A percentile compares a stretch with the other conserved stretches of the same genome.
Conservation (phyloP, 2,888 invertebrate genomes). For the Netelia fuscicornis region DNA sequence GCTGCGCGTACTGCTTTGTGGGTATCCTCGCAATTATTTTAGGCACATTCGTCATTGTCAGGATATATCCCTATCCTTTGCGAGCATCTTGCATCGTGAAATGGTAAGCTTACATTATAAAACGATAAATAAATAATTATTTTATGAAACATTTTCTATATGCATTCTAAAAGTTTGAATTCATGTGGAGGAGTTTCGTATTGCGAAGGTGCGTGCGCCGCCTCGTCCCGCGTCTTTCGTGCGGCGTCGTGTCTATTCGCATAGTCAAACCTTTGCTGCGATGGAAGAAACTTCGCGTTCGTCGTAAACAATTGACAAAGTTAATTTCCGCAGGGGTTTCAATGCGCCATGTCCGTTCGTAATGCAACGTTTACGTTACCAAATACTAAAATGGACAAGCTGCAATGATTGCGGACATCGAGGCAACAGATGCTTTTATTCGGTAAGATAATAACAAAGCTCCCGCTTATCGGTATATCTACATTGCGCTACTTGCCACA, state of each 20-base stretch:
- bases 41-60: slow-evolving; percentile 57
- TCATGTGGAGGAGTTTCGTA: background rate
- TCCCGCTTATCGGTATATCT: too few relatives aligned
- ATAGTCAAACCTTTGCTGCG: too few relatives aligned
- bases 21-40: slow-evolving; percentile 50
- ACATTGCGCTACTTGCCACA: too few relatives aligned
- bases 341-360: slow-evolving; percentile 73
- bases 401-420: slow-evolving; percentile 70
- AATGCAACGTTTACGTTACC: slow-evolving; percentile 75
- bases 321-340: slow-evolving; percentile 73
- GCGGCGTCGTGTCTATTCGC: background rate
- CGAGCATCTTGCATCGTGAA: slow-evolving; percentile 77
- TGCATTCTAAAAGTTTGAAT: too few relatives aligned
- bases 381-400: slow-evolving; percentile 76
- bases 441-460: slow-evolving; percentile 61
- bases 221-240: background rate
- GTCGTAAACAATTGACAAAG: slow-evolving; percentile 6
- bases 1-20: slow-evolving; percentile 60
- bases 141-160: background rate
- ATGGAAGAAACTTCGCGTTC: background rate
- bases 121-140: background rate
- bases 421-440: slow-evolving; percentile 72
- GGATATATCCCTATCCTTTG: slow-evolving; percentile 76
- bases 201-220: background rate
- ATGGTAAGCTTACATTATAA: slow-evolving; percentile 70